A percentile compares a stretch with the other conserved stretches of the same genome.
phyloP scores from a whole-genome alignment of 2,797 vertebrate species.

The Champsocephalus gunnari region DNA sequence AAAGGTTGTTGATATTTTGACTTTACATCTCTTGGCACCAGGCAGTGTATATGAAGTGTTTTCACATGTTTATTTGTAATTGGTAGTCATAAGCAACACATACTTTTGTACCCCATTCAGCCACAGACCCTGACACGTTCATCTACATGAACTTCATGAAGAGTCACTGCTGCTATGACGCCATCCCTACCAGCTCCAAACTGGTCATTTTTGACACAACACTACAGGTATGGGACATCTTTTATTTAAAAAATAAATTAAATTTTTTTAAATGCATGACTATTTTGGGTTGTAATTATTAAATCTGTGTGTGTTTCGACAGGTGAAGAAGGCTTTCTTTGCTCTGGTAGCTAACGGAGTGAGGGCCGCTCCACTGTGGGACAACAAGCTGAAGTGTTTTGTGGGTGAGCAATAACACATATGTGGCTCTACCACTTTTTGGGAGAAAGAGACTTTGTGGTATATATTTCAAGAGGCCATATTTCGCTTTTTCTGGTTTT shows the following conservation, averaged over 20 bases:
- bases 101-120: slow-evolving; percentile 41
- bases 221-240: slow-evolving; percentile 84
- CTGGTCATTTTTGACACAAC: slow-evolving; percentile 94
- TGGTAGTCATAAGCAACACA: neutral
- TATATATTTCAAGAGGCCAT: no score
- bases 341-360: slow-evolving; percentile 96
- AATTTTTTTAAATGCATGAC: neutral
- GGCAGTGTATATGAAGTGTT: neutral
- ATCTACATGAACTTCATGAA: slow-evolving; percentile 96
- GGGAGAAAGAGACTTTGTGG: no score
- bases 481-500: no score
- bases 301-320: slow-evolving; percentile 17
- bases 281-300: neutral
- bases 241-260: no score
- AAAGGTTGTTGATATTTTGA: neutral
- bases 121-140: slow-evolving; percentile 79
- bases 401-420: slow-evolving; percentile 85
- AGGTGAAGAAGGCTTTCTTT: slow-evolving; percentile 99
- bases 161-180: slow-evolving; percentile 93
- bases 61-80: slow-evolving; percentile 11
- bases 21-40: neutral
- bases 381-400: slow-evolving; percentile 96
- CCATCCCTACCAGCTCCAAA: slow-evolving; percentile 96
- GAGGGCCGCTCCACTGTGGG: slow-evolving; percentile 97
- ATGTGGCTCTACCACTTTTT: neutral